Percentiles rank a stretch among this genome's conserved stretches.
Conservation (phyloP, 2,113 vertebrate species). For the Elephantulus edwardii region DNA sequence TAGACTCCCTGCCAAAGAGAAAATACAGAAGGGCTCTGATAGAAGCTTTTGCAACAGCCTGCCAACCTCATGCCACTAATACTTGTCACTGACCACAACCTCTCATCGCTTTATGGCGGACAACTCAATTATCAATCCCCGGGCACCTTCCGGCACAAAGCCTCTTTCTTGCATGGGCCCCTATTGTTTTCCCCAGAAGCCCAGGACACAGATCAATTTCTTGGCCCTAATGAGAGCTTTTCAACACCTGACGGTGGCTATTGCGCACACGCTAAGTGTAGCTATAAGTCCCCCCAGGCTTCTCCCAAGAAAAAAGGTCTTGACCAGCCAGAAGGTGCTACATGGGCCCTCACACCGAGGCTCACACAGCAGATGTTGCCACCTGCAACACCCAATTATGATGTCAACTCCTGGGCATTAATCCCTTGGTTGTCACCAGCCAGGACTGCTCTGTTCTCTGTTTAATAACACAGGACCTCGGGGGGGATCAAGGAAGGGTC, state of each 20-base stretch:
- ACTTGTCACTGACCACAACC: neutral
- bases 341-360: neutral
- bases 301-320: neutral
- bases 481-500: neutral
- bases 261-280: neutral
- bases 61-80: neutral
- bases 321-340: neutral
- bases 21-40: neutral
- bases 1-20: neutral
- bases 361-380: constrained; percentile 53
- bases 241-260: constrained; percentile 30
- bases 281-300: constrained; percentile 32
- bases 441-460: neutral
- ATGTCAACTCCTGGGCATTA: constrained; percentile 41
- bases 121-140: constrained; percentile 58
- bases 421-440: constrained; percentile 50
- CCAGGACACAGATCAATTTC: constrained; percentile 37
- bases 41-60: neutral
- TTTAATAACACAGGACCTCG: neutral
- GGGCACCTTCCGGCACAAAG: neutral
- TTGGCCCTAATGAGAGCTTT: constrained; percentile 47
- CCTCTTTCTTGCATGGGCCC: constrained; percentile 13
- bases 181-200: constrained; percentile 3
- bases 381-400: constrained; percentile 30
- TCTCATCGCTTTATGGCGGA: neutral